Base-by-base conservation (phyloP, 2,797 vertebrate genomes). In the Nannoperca obscura region DNA sequence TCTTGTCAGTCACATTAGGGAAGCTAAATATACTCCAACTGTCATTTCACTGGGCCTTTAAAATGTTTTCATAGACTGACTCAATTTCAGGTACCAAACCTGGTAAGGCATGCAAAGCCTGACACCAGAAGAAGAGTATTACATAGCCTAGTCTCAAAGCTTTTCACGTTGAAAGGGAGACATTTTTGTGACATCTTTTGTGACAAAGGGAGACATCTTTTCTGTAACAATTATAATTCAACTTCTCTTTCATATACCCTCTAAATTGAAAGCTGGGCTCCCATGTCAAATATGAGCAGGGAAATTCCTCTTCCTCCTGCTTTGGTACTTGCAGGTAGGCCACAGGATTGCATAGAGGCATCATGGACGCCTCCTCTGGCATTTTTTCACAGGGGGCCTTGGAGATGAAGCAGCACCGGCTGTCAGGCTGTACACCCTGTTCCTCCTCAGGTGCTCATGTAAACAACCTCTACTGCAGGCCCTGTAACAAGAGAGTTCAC, bases 401-500 rank as follows among this genome's bases (percentile, higher is more conserved):
- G 15, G 36, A 85, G 72, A 83, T 85, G 80, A 80, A 79, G 85
- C 69, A 66, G 74, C 81, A 52, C 8, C 13, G 50, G 67, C 83
- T 92, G 89, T 92, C 88, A 90, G 85, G 58, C 75, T 80, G 68
- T 66, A 78, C 86, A 76, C 62, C 62, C 73, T 86, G 81, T 81
- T 89, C 85, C 83, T 91, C 65, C 86, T 91, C 83, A 86, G 88
- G 86, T 91, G 83, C 66, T 84, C 88, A 77, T 91, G 89, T 91
- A 90, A 91, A 91, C 90, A 91, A 71, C 65, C 80, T 80, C 76
- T 8, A 32, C 85, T 78, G 79, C 83, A 53, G 83, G 68, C 68
- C 52, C 86, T 17, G 70, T 78, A 92, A 92, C 91, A 93, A 90
- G 87, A 88, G 87, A 87, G 90, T 84, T 89, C 83, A 86, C 89